Percentiles rank a stretch among this genome's conserved stretches.
Evolutionary conservation across 2,113 vertebrate genomes (phyloP).

Genomic region (Chionodraco myersi): DNA sequence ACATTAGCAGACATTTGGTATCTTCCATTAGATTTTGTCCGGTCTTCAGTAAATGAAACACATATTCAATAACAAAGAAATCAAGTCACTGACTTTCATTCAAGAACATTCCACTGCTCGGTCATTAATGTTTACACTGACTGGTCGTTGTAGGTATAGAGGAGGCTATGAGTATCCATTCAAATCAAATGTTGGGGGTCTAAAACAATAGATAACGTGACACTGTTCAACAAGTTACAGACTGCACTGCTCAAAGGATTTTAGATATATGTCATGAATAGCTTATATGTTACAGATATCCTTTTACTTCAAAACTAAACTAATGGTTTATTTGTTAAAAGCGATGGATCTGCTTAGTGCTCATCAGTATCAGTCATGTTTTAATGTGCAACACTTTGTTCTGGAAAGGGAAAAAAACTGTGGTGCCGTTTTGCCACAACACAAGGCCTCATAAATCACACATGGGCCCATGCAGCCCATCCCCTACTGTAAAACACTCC

Average conservation of each 20-base stretch:
- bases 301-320: neutral
- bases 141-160: no score
- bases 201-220: neutral
- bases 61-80: neutral
- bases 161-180: neutral
- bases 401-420: neutral
- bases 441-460: slow-evolving; percentile 51
- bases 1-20: neutral
- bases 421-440: slow-evolving; percentile 9
- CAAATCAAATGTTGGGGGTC: neutral
- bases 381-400: slow-evolving; percentile 17
- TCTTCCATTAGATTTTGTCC: neutral
- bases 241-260: neutral
- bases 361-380: slow-evolving; percentile 23
- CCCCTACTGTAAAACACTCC: slow-evolving; percentile 50
- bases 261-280: neutral
- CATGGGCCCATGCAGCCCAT: slow-evolving; percentile 4
- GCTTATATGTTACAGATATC: neutral
- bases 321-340: neutral
- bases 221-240: neutral
- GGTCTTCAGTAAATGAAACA: neutral
- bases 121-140: neutral
- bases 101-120: neutral
- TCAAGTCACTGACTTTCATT: neutral
- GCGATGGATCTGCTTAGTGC: neutral